Evolutionary conservation across 2,113 vertebrate species (phyloP), one percentile per base, ranked within the genome.

Genomic region (Pycnonotus jocosus): DNA sequence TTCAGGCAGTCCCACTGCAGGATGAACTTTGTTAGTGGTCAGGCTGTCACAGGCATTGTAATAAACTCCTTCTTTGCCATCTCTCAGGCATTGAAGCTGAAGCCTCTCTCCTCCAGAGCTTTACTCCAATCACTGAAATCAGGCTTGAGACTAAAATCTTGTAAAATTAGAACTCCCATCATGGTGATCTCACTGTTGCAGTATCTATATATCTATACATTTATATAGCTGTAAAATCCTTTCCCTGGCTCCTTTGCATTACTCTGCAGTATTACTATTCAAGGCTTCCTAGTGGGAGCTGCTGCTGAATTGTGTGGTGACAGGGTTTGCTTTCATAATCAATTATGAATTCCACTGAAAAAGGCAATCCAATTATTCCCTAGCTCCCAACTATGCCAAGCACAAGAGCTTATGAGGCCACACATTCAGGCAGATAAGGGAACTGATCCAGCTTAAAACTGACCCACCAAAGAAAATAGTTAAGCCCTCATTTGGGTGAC

Each of bases 301-400:
- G 53, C 54, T 77, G 65, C 58, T 72, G 79, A 82, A 85, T 48
- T 57, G 66, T 84, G 74, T 65, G 77, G 57, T 85, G 74, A 82
- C 70, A 64, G 62, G 35, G 61, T 85, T 94, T 93, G 86, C 91
- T 92, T 93, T 94, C 91, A 90, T 60, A 76, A 92, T 76, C 91
- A 90, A 64, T 85, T 82, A 82, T n/a, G 58, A 88, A 92, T 93
- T 80, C 74, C 76, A 88, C 86, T 76, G 86, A 76, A 93, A 93
- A 92, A 93, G 62, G 76, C 86, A 92, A 88, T 93, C 72, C 80
- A 90, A 56, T 92, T 91, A 95, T 50, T 92, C 33, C 50, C 89
- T 27, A 84, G 72, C 51, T 94, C 69, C 69, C 60, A 71, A 33
- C 72, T 66, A 81, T 8, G 64, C 33, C 92, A 96, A 78, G 53